These are phyloP conservation scores for Synanthedon formicaeformis DNA, from an alignment of 2,888 invertebrate genomes.

Conservation along the genomic window DNA sequence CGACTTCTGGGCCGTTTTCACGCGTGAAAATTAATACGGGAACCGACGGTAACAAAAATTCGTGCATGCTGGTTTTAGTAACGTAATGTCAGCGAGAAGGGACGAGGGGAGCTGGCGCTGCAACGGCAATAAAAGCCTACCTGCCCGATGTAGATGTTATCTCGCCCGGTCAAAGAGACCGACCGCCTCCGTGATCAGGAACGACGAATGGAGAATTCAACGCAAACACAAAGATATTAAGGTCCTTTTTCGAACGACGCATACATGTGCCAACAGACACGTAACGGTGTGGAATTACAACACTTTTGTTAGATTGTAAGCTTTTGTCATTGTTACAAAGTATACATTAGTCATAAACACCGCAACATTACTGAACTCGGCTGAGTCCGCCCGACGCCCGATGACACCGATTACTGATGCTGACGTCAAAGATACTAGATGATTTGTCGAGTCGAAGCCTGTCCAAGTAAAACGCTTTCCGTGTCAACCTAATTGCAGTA, in stretches of 20 bases:
- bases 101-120: slow-evolving; percentile 18
- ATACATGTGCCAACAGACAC: slow-evolving; percentile 28
- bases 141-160: slow-evolving; percentile 65
- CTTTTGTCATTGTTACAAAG: slow-evolving; percentile 54
- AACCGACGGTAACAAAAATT: slow-evolving; percentile 20
- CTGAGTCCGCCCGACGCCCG: slow-evolving; percentile 1
- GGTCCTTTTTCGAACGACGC: slow-evolving; percentile 8
- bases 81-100: slow-evolving; percentile 18
- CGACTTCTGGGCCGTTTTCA: neutral
- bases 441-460: slow-evolving; percentile 3
- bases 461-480: slow-evolving; percentile 1
- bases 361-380: slow-evolving; percentile 15
- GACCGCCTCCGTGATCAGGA: slow-evolving; percentile 28
- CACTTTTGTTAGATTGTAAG: slow-evolving; percentile 61
- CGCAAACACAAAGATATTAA: slow-evolving; percentile 12
- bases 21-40: slow-evolving; percentile 48
- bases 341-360: slow-evolving; percentile 49
- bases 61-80: slow-evolving; percentile 17
- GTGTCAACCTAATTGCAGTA: slow-evolving; percentile 2
- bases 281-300: slow-evolving; percentile 64
- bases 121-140: slow-evolving; percentile 57
- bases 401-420: slow-evolving; percentile 3
- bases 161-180: slow-evolving; percentile 61
- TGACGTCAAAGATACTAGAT: neutral
- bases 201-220: slow-evolving; percentile 12